These are phyloP conservation scores for Allygus modestus DNA, from an alignment of 2,888 invertebrate species.

Conservation along the genomic window DNA sequence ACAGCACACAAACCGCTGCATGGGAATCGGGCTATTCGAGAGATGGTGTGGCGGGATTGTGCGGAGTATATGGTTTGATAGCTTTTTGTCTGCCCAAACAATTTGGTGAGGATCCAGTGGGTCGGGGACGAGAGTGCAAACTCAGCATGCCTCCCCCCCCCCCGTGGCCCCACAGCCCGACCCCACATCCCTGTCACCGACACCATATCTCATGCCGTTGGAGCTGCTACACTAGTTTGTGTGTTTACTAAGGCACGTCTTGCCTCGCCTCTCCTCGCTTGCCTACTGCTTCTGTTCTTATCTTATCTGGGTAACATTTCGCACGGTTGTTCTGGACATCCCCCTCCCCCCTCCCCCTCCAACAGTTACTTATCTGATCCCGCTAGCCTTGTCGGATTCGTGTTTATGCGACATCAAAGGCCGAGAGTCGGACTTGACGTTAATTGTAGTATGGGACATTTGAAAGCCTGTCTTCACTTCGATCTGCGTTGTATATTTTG, in stretches of 20 bases:
- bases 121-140: conserved; percentile 54
- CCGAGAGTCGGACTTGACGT: neutral
- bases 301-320: conserved; percentile 44
- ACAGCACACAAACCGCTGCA: neutral
- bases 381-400: conserved; percentile 27
- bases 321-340: conserved; percentile 44
- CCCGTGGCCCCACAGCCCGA: neutral
- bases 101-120: conserved; percentile 68
- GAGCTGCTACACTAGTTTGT: conserved; percentile 18
- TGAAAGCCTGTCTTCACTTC: neutral
- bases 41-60: conserved; percentile 36
- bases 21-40: neutral
- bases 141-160: conserved; percentile 36
- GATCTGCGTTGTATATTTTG: too few species aligned
- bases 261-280: neutral
- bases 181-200: conserved; percentile 47
- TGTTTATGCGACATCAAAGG: conserved; percentile 53
- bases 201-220: conserved; percentile 45
- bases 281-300: conserved; percentile 27
- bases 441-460: neutral
- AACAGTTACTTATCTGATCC: neutral
- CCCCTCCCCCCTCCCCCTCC: neutral
- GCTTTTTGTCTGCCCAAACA: conserved; percentile 69
- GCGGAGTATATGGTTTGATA: conserved; percentile 64
- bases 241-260: conserved; percentile 32